Conservation (phyloP, 2,888 invertebrate species). For the Drosophila silvestris region DNA sequence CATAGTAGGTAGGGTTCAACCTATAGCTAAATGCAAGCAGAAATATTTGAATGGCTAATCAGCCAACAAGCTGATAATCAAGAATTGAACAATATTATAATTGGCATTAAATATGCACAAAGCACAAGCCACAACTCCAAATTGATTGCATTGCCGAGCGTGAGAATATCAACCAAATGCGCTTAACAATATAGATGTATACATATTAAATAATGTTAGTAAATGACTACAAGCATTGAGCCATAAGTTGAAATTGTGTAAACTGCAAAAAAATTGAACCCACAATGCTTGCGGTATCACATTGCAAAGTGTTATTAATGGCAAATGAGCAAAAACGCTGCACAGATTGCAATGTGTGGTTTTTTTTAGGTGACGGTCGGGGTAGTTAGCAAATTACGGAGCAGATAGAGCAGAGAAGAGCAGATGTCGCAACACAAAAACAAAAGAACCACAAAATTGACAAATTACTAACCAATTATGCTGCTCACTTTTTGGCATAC, state of each 20-base stretch:
- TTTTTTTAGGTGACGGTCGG: rapidly evolving
- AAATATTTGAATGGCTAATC: constrained; percentile 11
- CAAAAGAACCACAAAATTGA: neutral
- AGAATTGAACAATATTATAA: constrained; percentile 24
- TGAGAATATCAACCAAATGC: constrained; percentile 22
- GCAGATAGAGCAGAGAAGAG: constrained; percentile 1
- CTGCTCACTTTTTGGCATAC: neutral
- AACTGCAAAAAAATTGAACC: constrained; percentile 28
- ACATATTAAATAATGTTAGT: neutral
- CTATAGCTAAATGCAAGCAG: neutral
- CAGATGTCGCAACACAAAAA: neutral
- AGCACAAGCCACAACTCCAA: constrained; percentile 17
- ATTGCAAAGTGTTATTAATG: constrained; percentile 56
- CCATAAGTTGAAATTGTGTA: constrained; percentile 23
- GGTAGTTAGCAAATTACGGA: neutral
- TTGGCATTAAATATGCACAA: constrained; percentile 43
- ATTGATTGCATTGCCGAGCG: constrained; percentile 13
- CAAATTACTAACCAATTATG: neutral
- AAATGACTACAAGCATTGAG: constrained; percentile 20
- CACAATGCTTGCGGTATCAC: constrained; percentile 29
- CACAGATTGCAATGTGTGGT: neutral
- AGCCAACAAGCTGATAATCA: constrained; percentile 20
- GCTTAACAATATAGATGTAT: neutral
- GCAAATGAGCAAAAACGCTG: constrained; percentile 30
- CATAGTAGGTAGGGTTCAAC: neutral